Evolutionary conservation across 2,797 vertebrate genomes (phyloP).

Genomic region (Trematomus bernacchii): DNA sequence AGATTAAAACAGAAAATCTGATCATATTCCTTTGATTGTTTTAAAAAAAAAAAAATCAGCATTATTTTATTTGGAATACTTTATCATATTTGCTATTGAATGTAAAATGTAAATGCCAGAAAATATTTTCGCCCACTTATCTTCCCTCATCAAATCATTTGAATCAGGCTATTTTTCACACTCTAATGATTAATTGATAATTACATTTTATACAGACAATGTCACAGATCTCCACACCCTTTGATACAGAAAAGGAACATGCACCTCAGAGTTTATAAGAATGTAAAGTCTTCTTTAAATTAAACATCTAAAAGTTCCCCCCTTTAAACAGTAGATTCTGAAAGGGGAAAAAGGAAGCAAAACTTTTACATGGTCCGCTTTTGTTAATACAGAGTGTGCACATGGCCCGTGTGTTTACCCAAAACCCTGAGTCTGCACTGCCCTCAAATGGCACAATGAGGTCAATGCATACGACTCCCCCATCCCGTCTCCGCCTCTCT

Average conservation of each 20-base stretch:
- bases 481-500: slow-evolving; percentile 54
- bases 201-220: not conserved
- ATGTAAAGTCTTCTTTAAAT: not conserved
- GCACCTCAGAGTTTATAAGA: not conserved
- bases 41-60: not conserved
- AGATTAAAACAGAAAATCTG: too few species aligned
- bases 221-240: not conserved
- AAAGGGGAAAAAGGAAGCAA: slow-evolving; percentile 38
- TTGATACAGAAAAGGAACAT: not conserved
- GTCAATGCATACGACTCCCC: slow-evolving; percentile 78
- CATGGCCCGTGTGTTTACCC: slow-evolving; percentile 40
- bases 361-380: slow-evolving; percentile 63
- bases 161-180: not conserved
- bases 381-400: slow-evolving; percentile 50
- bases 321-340: slow-evolving; percentile 27
- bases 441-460: slow-evolving; percentile 89
- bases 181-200: not conserved
- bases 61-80: not conserved
- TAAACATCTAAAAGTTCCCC: not conserved
- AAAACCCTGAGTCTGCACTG: slow-evolving; percentile 90
- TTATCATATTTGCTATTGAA: not conserved
- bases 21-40: too few species aligned
- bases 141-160: not conserved
- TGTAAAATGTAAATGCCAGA: not conserved
- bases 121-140: too few species aligned